These are phyloP conservation scores for Zele albiditarsus DNA, from an alignment of 2,888 invertebrate genomes.

Conservation along the genomic window DNA sequence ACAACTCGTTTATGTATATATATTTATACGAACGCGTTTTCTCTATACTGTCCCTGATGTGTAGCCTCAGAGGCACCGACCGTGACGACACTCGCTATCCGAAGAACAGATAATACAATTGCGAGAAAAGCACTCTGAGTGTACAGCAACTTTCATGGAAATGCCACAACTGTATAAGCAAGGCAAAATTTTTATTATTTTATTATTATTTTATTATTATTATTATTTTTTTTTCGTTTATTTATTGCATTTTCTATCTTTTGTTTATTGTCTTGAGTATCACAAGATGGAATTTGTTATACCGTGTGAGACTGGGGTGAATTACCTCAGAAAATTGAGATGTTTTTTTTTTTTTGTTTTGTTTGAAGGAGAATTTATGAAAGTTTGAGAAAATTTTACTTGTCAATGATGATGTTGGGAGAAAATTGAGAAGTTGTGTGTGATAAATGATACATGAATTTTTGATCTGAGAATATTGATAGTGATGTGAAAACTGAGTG, in stretches of 20 bases:
- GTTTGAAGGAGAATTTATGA: no score
- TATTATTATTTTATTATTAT: neutral
- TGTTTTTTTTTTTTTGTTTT: no score
- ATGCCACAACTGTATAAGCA: conserved; percentile 15
- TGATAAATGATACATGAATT: no score
- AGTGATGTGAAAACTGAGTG: no score
- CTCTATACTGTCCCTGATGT: conserved; percentile 18
- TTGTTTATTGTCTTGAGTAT: neutral
- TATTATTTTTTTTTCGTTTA: neutral
- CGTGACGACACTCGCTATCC: conserved; percentile 33
- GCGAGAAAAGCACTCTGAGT: conserved; percentile 24
- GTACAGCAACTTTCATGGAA: conserved; percentile 24
- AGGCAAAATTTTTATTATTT: neutral
- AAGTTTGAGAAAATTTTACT: no score
- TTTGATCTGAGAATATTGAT: no score
- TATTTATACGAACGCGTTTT: neutral
- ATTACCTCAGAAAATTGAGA: no score
- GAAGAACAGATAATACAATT: conserved; percentile 35
- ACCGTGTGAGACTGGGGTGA: no score
- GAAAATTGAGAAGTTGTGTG: no score
- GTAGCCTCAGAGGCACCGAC: conserved; percentile 34
- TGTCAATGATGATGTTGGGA: no score
- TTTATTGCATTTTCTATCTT: neutral
- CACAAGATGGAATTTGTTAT: no score
- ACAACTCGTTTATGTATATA: neutral